These are phyloP conservation scores for Holacanthella duospinosa DNA, from an alignment of 2,888 invertebrate genomes.

Conservation along the genomic window DNA sequence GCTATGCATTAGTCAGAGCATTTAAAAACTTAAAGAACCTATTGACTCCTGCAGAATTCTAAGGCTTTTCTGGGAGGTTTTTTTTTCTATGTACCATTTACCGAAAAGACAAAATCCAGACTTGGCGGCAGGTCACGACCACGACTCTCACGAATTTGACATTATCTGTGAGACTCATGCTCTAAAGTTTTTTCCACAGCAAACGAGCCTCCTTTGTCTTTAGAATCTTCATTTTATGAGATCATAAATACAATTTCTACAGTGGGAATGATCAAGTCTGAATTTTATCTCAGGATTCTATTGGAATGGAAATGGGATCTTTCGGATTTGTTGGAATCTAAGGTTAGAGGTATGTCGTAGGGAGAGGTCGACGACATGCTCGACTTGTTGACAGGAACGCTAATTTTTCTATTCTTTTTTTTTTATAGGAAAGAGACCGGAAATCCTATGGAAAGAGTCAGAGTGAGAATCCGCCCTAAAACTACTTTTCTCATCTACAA, in stretches of 20 bases:
- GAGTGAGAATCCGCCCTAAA: neutral
- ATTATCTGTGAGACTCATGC: slow-evolving; percentile 6
- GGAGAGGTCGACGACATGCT: neutral
- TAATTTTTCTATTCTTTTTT: neutral
- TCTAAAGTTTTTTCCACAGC: neutral
- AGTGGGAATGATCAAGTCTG: neutral
- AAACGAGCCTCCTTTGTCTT: neutral
- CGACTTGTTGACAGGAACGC: neutral
- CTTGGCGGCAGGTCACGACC: slow-evolving; percentile 11
- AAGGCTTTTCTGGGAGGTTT: too few species aligned
- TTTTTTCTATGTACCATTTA: too few species aligned
- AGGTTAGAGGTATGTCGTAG: neutral
- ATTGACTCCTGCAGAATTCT: too few species aligned
- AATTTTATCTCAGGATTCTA: too few species aligned
- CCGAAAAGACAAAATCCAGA: neutral
- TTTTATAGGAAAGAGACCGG: neutral
- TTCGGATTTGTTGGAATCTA: neutral
- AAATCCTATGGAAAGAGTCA: neutral
- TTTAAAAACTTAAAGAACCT: too few species aligned
- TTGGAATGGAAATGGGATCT: neutral
- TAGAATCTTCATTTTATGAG: neutral
- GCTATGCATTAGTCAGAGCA: too few species aligned
- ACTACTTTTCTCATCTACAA: neutral
- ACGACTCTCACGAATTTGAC: slow-evolving; percentile 14
- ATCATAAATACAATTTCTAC: slow-evolving; percentile 1